These are phyloP conservation scores for Chelonoidis abingdonii DNA, from an alignment of 2,113 vertebrate genomes.

Conservation along the genomic window DNA sequence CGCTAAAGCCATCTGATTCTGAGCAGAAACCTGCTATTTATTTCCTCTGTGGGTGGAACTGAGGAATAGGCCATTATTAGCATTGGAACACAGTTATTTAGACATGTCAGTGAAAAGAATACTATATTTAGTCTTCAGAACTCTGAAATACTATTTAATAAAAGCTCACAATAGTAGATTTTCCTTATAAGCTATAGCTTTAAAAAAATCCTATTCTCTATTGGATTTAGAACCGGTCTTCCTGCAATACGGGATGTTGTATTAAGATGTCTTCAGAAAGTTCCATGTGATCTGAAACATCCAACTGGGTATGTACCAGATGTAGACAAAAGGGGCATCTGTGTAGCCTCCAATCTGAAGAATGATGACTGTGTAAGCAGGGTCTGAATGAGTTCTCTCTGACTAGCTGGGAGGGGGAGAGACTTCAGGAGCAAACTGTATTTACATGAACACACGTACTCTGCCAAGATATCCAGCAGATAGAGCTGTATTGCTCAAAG, in stretches of 20 bases:
- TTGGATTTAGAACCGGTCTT: not conserved
- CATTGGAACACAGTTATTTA: not conserved
- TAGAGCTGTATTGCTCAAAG: too few species aligned
- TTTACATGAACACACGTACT: too few species aligned
- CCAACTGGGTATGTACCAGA: not conserved
- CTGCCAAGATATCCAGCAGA: too few species aligned
- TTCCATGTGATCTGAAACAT: not conserved
- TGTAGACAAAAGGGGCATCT: not conserved
- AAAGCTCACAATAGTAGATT: not conserved
- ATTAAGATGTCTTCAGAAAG: constrained; percentile 8
- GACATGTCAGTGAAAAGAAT: not conserved
- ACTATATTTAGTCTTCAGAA: not conserved
- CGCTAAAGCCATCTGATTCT: not conserved
- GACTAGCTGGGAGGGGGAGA: too few species aligned
- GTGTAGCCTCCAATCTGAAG: not conserved
- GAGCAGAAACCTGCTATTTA: not conserved
- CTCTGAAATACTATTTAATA: not conserved
- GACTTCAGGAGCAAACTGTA: too few species aligned
- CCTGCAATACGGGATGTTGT: not conserved
- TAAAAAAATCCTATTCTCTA: not conserved
- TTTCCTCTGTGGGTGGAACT: not conserved
- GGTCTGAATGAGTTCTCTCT: too few species aligned
- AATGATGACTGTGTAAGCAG: not conserved
- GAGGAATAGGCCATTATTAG: not conserved
- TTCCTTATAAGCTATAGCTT: not conserved